Evolutionary conservation across 2,113 vertebrate genomes (phyloP).

Genomic region (Pygoscelis antarcticus): DNA sequence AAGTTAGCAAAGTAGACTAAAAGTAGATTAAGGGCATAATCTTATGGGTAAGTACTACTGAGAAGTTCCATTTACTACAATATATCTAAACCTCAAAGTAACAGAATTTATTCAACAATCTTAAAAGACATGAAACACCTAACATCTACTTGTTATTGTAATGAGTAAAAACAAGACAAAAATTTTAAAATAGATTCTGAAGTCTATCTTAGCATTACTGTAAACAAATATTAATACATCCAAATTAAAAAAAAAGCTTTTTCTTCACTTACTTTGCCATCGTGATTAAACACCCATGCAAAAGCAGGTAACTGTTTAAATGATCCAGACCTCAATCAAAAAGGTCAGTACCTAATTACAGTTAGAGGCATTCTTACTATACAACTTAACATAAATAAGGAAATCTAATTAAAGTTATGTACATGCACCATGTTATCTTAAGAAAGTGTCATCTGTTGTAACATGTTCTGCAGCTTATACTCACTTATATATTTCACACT

Average conservation of each 20-base stretch:
- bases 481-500: neutral
- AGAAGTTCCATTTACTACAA: neutral
- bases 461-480: neutral
- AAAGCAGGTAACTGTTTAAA: neutral
- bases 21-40: neutral
- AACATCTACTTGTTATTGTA: neutral
- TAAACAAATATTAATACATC: neutral
- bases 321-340: neutral
- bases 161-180: neutral
- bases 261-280: neutral
- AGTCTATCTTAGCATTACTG: neutral
- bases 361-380: neutral
- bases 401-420: neutral
- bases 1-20: neutral
- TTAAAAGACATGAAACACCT: neutral
- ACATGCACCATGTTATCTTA: neutral
- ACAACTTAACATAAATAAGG: neutral
- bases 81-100: neutral
- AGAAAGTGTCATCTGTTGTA: neutral
- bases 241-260: neutral
- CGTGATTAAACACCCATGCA: neutral
- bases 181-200: neutral
- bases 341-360: neutral
- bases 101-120: neutral
- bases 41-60: neutral